These are phyloP conservation scores for Brassicogethes aeneus DNA, from an alignment of 2,888 invertebrate genomes.

Conservation along the genomic window DNA sequence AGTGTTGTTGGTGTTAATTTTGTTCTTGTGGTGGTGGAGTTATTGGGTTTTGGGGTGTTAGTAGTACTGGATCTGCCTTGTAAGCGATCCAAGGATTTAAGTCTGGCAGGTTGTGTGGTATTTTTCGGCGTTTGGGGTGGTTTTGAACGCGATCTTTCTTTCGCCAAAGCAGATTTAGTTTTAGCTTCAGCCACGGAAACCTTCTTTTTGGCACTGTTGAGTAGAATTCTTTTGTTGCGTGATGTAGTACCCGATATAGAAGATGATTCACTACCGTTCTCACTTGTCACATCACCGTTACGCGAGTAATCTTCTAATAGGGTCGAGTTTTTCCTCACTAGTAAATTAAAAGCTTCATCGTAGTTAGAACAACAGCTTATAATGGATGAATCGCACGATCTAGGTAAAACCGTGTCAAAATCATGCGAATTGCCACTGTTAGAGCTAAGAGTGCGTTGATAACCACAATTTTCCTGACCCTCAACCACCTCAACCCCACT, in stretches of 20 bases:
- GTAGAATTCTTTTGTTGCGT: slow-evolving; percentile 37
- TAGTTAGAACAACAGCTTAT: slow-evolving; percentile 71
- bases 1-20: slow-evolving; percentile 13
- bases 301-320: slow-evolving; percentile 36
- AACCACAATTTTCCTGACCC: slow-evolving; percentile 39
- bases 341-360: slow-evolving; percentile 47
- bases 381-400: slow-evolving; percentile 69
- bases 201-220: slow-evolving; percentile 22
- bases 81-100: slow-evolving; percentile 39
- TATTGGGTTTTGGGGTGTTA: slow-evolving; percentile 26
- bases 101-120: slow-evolving; percentile 33
- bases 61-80: slow-evolving; percentile 25
- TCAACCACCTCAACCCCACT: slow-evolving; percentile 68
- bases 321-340: slow-evolving; percentile 38
- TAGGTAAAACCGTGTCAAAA: slow-evolving; percentile 47
- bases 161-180: slow-evolving; percentile 32
- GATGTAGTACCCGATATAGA: slow-evolving; percentile 49
- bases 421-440: slow-evolving; percentile 56
- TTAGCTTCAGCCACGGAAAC: slow-evolving; percentile 15
- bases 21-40: slow-evolving; percentile 22
- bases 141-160: slow-evolving; percentile 27
- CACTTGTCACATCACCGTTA: slow-evolving; percentile 50
- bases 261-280: slow-evolving; percentile 71
- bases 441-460: slow-evolving; percentile 47
- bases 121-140: slow-evolving; percentile 30